Percentiles rank a stretch among this genome's conserved stretches.
These are phyloP conservation scores for Chitala chitala DNA, from an alignment of 2,113 vertebrate species.

Conservation along the genomic window DNA sequence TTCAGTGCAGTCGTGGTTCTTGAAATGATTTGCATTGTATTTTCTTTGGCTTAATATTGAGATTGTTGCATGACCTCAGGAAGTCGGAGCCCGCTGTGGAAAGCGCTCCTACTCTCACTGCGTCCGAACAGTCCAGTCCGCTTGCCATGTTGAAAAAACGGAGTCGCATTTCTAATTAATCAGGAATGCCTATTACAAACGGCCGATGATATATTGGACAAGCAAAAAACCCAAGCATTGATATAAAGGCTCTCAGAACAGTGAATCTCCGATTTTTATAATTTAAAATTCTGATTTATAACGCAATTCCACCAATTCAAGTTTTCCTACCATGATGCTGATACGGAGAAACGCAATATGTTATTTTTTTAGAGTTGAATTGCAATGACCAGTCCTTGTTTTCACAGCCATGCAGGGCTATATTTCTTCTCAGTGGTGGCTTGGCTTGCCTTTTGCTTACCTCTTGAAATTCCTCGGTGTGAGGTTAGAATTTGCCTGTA, in stretches of 20 bases:
- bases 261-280: background rate
- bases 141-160: background rate
- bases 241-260: background rate
- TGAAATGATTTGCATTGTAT: background rate
- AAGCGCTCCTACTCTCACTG: background rate
- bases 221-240: background rate
- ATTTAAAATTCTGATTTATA: background rate
- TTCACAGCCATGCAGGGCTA: background rate
- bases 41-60: conserved; percentile 3
- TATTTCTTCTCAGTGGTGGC: background rate
- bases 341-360: background rate
- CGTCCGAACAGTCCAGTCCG: background rate
- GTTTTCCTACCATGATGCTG: background rate
- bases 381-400: background rate
- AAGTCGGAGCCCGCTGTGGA: conserved; percentile 2
- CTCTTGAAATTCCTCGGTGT: background rate
- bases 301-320: too few relatives aligned
- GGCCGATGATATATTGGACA: too few relatives aligned
- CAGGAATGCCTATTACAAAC: background rate
- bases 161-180: background rate
- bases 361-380: background rate
- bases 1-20: background rate
- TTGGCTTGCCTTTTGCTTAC: background rate
- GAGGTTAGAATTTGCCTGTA: background rate
- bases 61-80: conserved; percentile 1